Conservation (phyloP, 2,888 invertebrate genomes). For the Drosophila longiperda region DNA sequence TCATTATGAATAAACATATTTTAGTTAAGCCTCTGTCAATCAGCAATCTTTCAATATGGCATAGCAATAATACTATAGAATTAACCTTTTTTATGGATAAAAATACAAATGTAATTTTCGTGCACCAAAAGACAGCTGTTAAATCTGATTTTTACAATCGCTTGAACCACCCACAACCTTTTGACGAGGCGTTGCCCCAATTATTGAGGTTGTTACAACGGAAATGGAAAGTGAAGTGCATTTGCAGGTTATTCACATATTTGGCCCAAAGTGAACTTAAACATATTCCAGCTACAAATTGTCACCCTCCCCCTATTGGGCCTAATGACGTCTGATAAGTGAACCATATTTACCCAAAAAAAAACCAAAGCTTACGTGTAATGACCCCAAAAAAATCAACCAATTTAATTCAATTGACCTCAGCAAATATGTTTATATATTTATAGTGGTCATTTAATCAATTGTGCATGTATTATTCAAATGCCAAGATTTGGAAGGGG, state of each 20-base stretch:
- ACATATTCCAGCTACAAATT: constrained; percentile 15
- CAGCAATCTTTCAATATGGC: background rate
- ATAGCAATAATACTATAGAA: background rate
- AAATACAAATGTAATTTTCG: background rate
- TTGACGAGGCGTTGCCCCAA: background rate
- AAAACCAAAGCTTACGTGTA: constrained; percentile 17
- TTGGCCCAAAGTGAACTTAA: background rate
- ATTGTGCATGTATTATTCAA: constrained; percentile 59
- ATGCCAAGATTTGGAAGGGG: constrained; percentile 21
- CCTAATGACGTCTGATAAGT: constrained; percentile 15
- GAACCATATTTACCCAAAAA: constrained; percentile 18
- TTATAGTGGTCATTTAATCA: constrained; percentile 35
- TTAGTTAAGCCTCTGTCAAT: background rate
- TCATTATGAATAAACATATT: background rate
- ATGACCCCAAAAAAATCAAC: constrained; percentile 34
- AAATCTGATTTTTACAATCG: background rate
- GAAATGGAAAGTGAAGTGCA: background rate
- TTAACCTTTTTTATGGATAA: background rate
- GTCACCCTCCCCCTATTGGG: constrained; percentile 18
- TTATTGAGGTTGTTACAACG: too few relatives aligned
- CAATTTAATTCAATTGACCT: constrained; percentile 62
- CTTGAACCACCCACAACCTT: background rate
- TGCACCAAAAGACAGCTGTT: background rate
- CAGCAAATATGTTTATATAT: constrained; percentile 2
- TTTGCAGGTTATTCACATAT: background rate